A percentile compares a stretch with the other conserved stretches of the same genome.
These are phyloP conservation scores for Poecilia picta DNA, from an alignment of 2,797 vertebrate genomes.

Conservation along the genomic window DNA sequence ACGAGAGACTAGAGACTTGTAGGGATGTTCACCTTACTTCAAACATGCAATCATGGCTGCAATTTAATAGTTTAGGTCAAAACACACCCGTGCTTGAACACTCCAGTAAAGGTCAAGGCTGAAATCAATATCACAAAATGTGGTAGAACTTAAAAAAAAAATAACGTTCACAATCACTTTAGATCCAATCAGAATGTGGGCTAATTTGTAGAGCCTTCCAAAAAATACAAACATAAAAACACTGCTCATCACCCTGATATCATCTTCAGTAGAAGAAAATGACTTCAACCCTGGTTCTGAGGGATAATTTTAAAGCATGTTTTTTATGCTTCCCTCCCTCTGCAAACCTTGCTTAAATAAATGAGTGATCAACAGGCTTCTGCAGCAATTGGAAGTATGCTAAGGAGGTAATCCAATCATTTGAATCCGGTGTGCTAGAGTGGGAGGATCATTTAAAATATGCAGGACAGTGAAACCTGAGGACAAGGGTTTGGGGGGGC, in stretches of 20 bases:
- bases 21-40: neutral
- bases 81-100: neutral
- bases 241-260: neutral
- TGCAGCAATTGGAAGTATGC: too few species aligned
- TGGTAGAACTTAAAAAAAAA: neutral
- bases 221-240: neutral
- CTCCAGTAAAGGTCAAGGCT: neutral
- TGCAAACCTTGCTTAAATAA: too few species aligned
- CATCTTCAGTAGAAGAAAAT: neutral
- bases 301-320: too few species aligned
- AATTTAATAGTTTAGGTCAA: neutral
- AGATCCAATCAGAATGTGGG: neutral
- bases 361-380: too few species aligned
- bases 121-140: neutral
- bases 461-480: too few species aligned
- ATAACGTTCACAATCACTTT: neutral
- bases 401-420: too few species aligned
- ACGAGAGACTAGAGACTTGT: neutral
- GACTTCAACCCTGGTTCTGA: too few species aligned
- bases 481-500: neutral
- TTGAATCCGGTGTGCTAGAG: too few species aligned
- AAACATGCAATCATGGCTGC: neutral
- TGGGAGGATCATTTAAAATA: too few species aligned
- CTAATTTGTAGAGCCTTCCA: neutral
- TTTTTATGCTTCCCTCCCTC: too few species aligned